Percentiles rank a stretch among this genome's conserved stretches.
phyloP scores from a whole-genome alignment of 23 tunicate species.

The Halocynthia aurantium region DNA sequence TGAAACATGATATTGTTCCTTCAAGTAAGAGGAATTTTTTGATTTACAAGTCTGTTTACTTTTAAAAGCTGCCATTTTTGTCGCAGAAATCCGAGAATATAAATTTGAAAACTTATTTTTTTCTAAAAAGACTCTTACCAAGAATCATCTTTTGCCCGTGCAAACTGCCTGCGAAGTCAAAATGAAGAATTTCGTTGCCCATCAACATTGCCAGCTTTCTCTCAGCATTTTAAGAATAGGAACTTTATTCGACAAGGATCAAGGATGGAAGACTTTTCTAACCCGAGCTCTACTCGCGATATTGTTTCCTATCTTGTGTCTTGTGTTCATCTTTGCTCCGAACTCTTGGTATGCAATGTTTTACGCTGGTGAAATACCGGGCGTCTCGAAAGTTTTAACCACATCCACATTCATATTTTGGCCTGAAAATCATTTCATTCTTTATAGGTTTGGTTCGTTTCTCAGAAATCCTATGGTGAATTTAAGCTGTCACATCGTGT shows the following conservation, averaged over 20 bases:
- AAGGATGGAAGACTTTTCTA: conserved; percentile 33
- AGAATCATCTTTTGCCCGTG: conserved; percentile 31
- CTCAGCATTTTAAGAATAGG: conserved; percentile 49
- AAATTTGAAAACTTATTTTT: too few relatives aligned
- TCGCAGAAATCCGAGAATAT: too few relatives aligned
- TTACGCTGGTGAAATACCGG: not conserved
- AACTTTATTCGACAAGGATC: conserved; percentile 44
- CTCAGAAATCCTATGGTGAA: conserved; percentile 56
- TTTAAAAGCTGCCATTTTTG: too few relatives aligned
- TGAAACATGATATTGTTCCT: too few relatives aligned
- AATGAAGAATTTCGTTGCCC: conserved; percentile 65
- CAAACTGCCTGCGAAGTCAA: conserved; percentile 42
- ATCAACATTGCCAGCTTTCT: conserved; percentile 54
- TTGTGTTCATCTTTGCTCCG: conserved; percentile 58
- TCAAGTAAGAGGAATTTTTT: too few relatives aligned
- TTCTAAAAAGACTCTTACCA: too few relatives aligned
- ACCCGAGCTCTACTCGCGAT: conserved; percentile 24
- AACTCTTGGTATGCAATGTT: conserved; percentile 36
- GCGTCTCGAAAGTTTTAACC: too few relatives aligned
- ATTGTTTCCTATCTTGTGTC: conserved; percentile 38
- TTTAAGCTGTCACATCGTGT: conserved; percentile 50
- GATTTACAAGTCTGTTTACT: too few relatives aligned
- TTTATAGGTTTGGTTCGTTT: conserved; percentile 27
- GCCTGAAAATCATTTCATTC: not conserved
- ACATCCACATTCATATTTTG: too few relatives aligned